Percentiles rank a stretch among this genome's conserved stretches.
phyloP scores from a whole-genome alignment of 2,888 invertebrate genomes.

The Netelia inedita region DNA sequence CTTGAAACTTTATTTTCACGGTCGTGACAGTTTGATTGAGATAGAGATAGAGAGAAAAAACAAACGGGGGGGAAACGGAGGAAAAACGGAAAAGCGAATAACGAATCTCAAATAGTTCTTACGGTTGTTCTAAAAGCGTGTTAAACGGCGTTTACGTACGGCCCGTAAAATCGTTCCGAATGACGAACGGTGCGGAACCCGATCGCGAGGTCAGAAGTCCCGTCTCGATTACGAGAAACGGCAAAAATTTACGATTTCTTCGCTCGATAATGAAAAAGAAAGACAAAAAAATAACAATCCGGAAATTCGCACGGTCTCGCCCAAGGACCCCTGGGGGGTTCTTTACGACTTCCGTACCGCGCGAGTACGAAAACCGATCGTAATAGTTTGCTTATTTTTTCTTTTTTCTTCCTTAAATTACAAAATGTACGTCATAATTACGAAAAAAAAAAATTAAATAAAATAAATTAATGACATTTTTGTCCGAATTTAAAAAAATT shows the following conservation, averaged over 20 bases:
- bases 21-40: not conserved
- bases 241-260: slow-evolving; percentile 17
- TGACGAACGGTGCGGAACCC: slow-evolving; percentile 64
- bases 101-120: slow-evolving; percentile 11
- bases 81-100: slow-evolving; percentile 29
- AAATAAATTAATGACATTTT: too few relatives aligned
- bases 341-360: not conserved
- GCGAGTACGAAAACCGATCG: not conserved
- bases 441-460: too few relatives aligned
- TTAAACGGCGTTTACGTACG: not conserved
- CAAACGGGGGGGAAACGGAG: not conserved
- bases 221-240: slow-evolving; percentile 2
- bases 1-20: slow-evolving; percentile 56
- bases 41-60: too few relatives aligned
- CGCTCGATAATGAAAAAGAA: not conserved
- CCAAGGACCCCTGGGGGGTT: not conserved
- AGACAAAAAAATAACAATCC: not conserved
- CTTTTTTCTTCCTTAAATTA: not conserved
- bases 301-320: not conserved
- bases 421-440: not conserved
- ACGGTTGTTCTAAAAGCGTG: slow-evolving; percentile 12
- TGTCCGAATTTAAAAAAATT: too few relatives aligned
- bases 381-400: not conserved
- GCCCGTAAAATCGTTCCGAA: slow-evolving; percentile 40
- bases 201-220: slow-evolving; percentile 51